Evolutionary conservation across 2,888 invertebrate genomes (phyloP), one percentile per base, ranked within the genome.

Genomic region (Abscondita cerata): DNA sequence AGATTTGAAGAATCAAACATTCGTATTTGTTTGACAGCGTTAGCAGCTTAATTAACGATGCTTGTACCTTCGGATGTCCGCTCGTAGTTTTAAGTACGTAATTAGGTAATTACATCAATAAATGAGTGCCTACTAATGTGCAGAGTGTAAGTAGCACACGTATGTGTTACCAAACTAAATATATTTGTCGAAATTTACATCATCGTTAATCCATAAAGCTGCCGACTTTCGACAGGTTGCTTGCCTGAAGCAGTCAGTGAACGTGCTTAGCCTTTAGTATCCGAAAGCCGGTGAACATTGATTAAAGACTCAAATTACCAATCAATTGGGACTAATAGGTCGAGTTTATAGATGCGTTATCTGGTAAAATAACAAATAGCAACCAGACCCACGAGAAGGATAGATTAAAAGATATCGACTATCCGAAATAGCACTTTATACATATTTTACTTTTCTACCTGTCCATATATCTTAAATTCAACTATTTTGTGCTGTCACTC

Each of bases 351-450:
- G 76, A 76, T 73, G 73, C 69, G 68, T 70, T 75, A 76, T 75
- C 77, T 73, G 73, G 69, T 74, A 73, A 77, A 76, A 76, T 78
- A 79, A 80, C 79, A 80, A 78, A 80, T 79, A 78, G 79, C 76
- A 75, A 73, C 72, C 73, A 69, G 69, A 70, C 70, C 69, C 69
- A 62, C 71, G 72, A 65, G 69, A 56, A 61, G 68, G 68, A 67
- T 59, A 71, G 73, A 74, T 74, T 62, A 56, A 60, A 59, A 71
- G 73, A 74, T 74, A 73, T 69, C 65, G 65, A 73, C 74, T 78
- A 77, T 75, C 76, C 75, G 76, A 78, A 77, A 77, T 76, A 70
- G 75, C 76, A 77, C 78, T 77, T 78, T 76, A 75, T 70, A 68
- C 64, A 64, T 67, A 70, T 69, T 67, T 66, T 69, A 63, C 60